Conservation (phyloP, 2,113 vertebrate genomes). For the Henicopernis longicauda region DNA sequence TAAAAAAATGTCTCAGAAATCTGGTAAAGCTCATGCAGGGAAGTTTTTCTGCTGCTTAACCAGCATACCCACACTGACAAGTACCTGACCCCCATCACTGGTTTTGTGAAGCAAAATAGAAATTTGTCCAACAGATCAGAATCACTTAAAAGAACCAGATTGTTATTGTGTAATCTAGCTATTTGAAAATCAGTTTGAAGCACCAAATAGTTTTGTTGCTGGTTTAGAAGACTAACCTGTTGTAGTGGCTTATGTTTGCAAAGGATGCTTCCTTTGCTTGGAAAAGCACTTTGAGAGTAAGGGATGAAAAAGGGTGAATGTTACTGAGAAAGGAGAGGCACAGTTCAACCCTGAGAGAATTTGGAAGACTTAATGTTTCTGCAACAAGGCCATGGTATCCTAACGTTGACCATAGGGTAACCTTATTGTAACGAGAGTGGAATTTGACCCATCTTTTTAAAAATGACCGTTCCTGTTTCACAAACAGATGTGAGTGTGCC, state of each 20-base stretch:
- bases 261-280: neutral
- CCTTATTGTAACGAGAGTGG: neutral
- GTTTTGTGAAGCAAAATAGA: neutral
- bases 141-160: neutral
- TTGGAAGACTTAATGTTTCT: neutral
- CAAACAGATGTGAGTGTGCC: constrained; percentile 27
- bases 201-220: neutral
- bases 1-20: neutral
- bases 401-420: neutral
- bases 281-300: neutral
- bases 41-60: neutral
- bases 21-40: neutral
- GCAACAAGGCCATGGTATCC: neutral
- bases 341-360: neutral
- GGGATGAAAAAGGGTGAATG: neutral
- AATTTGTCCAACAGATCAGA: neutral
- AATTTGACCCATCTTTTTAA: neutral
- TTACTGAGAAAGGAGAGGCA: neutral
- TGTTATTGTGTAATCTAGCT: neutral
- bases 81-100: neutral
- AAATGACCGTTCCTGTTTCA: neutral
- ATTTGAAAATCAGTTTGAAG: neutral
- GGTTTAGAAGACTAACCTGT: neutral
- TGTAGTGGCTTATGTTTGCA: neutral
- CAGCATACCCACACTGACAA: neutral